Percentiles rank a stretch among this genome's conserved stretches.
Evolutionary conservation across 2,113 vertebrate genomes (phyloP).

Genomic region (Lamprologus speciosus): DNA sequence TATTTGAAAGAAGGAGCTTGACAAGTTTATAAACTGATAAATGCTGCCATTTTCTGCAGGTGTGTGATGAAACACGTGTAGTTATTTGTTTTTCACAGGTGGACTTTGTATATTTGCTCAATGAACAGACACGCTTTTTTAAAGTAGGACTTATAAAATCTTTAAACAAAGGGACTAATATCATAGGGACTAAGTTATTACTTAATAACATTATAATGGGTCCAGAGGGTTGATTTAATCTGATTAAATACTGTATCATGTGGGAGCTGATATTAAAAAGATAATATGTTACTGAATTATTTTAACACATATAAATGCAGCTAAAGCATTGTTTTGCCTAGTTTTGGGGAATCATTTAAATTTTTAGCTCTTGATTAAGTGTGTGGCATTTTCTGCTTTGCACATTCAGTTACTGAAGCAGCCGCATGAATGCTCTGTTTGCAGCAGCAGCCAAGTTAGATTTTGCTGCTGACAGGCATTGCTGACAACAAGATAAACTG

Average conservation of each 20-base stretch:
- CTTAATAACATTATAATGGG: neutral
- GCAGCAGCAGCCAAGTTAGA: neutral
- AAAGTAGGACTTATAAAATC: accelerated
- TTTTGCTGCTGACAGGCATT: neutral
- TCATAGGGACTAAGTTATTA: neutral
- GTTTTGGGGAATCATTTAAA: neutral
- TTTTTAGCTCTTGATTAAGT: neutral
- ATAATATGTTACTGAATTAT: neutral
- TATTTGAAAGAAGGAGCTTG: neutral
- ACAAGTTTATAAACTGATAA: neutral
- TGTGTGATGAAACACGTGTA: neutral
- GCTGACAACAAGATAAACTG: neutral
- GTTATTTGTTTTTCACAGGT: neutral
- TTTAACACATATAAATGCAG: neutral
- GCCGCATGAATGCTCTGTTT: neutral
- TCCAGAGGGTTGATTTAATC: neutral
- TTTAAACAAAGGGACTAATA: neutral
- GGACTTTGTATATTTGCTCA: neutral
- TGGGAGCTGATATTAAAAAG: neutral
- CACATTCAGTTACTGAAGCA: neutral
- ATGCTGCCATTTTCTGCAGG: neutral
- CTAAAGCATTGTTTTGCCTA: neutral
- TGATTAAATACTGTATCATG: neutral
- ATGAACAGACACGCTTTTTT: neutral
- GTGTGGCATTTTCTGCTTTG: neutral